Base-by-base conservation (phyloP, 2,797 vertebrate species). In the Rhinatrema bivittatum region DNA sequence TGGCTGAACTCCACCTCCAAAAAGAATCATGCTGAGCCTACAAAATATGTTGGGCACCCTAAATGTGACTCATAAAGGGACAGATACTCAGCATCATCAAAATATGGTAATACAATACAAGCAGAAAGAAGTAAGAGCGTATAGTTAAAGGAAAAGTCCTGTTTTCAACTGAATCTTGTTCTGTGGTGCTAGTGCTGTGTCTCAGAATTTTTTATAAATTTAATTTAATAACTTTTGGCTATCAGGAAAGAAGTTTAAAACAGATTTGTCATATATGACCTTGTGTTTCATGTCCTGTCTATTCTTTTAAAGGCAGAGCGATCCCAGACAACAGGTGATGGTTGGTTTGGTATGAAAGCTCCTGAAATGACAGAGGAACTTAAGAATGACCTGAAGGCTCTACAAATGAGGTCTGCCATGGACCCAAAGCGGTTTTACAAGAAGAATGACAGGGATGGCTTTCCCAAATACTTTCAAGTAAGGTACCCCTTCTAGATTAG, bases 261-360 rank as follows among this genome's bases (percentile, higher is more conserved):
- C n/a, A 5, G 29, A 10, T 13, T n/a, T n/a, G n/a, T n/a, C n/a
- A n/a, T n/a, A n/a, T n/a, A n/a, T n/a, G n/a, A n/a, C n/a, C n/a
- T n/a, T n/a, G n/a, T n/a, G n/a, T n/a, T n/a, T n/a, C n/a, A n/a
- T n/a, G n/a, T n/a, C n/a, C n/a, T n/a, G n/a, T n/a, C n/a, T n/a
- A n/a, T 23, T 62, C 13, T 41, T 49, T 56, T 62, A 44, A 36
- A 99, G 96, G 72, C 52, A 42, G 93, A 96, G 51, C 74, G 77
- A 61, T 79, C 75, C 6, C 93, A 91, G 63, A 87, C 91, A 7
- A 81, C 93, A 7, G 96, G 96, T 12, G 82, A 84, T 2, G 76
- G 82, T 20, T 98, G 96, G 96, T 99, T 91, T 76, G 88, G 93
- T 39, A 98, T 99, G 96, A 94, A 88, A 73, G 94, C 92, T 23